Base-by-base conservation (phyloP, 2,888 invertebrate genomes). In the Ctena decussata region DNA sequence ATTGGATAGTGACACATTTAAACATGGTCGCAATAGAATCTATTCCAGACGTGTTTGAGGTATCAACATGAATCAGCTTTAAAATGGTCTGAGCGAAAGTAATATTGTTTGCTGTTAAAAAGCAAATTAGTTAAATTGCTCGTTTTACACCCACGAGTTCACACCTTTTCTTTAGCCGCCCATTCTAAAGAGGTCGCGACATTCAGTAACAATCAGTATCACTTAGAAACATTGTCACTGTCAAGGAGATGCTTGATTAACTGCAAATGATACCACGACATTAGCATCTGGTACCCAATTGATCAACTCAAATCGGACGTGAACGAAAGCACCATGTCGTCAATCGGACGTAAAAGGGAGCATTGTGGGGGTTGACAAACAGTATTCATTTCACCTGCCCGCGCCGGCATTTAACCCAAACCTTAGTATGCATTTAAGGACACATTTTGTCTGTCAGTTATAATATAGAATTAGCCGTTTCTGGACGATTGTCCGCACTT, bases 371-470 rank as follows among this genome's bases (percentile, higher is more conserved):
- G 1, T 3, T 70, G 70, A 70, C 70, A 70, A 70, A 70, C 37
- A 37, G 70, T 37, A 39, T 70, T 70, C 37, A 70, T 39, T 37
- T 70, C 70, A 39, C 37, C 35, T 6, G 70, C 30, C n/a, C 41
- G 37, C 70, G 70, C 37, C 21, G 11, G 70, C 8, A 2, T n/a
- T 32, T 70, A 37, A 70, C 41, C 70, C 15, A 27, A 30, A 24
- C 57, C 18, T 11, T 11, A n/a, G 30, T 11, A 57, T 57, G 57
- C 57, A 11, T 57, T 57, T 57, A 57, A 57, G 57, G 30, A 73
- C 70, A 81, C 60, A 82, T 76, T 85, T 71, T 75, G 57, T 32
- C 72, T 85, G 85, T 82, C 85, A 85, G 46, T 69, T 70, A 35
- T 24, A 69, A 49, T 70, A 18, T 49, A 37, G 80, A 39, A 81